Evolutionary conservation across 2,888 invertebrate genomes (phyloP), one percentile per base, ranked within the genome.

Genomic region (Tetanocera ferruginea): DNA sequence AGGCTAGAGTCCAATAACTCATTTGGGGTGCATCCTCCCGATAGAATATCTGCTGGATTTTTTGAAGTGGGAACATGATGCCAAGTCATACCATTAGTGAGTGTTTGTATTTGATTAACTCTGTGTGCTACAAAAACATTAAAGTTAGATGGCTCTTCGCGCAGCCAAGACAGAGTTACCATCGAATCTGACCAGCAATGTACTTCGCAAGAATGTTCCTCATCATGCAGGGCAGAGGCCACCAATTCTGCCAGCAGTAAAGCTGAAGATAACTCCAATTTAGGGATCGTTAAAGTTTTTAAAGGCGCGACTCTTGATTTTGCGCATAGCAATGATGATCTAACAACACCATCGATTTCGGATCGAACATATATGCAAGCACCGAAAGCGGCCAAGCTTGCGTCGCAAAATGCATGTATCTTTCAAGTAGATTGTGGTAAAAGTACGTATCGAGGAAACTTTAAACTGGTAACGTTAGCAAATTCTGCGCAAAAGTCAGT

Each of bases 251-350:
- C 70, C 14, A 78, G 52, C 8, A 80, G 34, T 9, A 25, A 52
- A 0, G 81, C 79, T 9, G 79, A 80, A 9, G 79, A 75, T 8
- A 81, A 57, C 49, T 81, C 79, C 4, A 81, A 57, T 60, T 80
- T 83, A 2, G 81, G 80, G 23, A 82, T 76, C 6, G 81, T 78
- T 0, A 79, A n/a, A n/a, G n/a, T n/a, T n/a, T n/a, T n/a, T n/a
- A n/a, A n/a, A n/a, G n/a, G n/a, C n/a, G n/a, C n/a, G n/a, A n/a
- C n/a, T n/a, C n/a, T n/a, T n/a, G n/a, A n/a, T n/a, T n/a, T n/a
- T n/a, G n/a, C n/a, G n/a, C n/a, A n/a, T n/a, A n/a, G n/a, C n/a
- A n/a, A n/a, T n/a, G n/a, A n/a, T n/a, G n/a, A n/a, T n/a, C n/a
- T n/a, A n/a, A n/a, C n/a, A n/a, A n/a, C n/a, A n/a, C n/a, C n/a